Evolutionary conservation across 2,797 vertebrate genomes (phyloP).

Genomic region (Nannoperca obscura): DNA sequence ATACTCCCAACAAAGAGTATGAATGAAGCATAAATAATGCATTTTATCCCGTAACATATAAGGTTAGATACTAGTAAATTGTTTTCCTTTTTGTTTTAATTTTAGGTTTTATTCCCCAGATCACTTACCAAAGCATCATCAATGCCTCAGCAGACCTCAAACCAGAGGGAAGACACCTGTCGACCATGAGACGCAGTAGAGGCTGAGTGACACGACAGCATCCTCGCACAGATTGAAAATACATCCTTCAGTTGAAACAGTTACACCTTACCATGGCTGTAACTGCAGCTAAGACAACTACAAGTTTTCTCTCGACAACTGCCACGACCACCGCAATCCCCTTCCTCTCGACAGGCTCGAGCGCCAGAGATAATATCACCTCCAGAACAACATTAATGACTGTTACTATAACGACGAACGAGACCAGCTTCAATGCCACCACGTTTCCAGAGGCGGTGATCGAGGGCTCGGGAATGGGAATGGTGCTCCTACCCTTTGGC

Average conservation of each 20-base stretch:
- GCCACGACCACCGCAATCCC: conserved; percentile 66
- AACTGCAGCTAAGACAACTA: conserved; percentile 58
- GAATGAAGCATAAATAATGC: too few relatives aligned
- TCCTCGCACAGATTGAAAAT: conserved; percentile 26
- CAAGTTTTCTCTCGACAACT: conserved; percentile 67
- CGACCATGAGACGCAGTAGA: conserved; percentile 49
- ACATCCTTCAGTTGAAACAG: conserved; percentile 23
- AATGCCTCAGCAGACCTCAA: conserved; percentile 49
- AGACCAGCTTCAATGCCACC: conserved; percentile 90
- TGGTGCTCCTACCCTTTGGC: conserved; percentile 94
- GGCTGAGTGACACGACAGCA: conserved; percentile 38
- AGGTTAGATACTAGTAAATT: not conserved
- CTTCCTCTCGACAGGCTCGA: conserved; percentile 63
- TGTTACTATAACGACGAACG: conserved; percentile 84
- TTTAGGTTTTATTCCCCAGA: conserved; percentile 30
- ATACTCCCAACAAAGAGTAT: not conserved
- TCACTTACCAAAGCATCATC: conserved; percentile 25
- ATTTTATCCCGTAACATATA: not conserved
- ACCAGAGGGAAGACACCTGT: conserved; percentile 46
- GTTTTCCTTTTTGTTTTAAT: conserved; percentile 19
- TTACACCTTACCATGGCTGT: conserved; percentile 68
- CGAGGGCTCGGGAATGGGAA: conserved; percentile 86
- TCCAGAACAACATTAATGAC: conserved; percentile 77
- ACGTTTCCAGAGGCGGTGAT: conserved; percentile 84
- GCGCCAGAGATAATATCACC: conserved; percentile 73